Conservation (phyloP, 2,888 invertebrate species). For the Nomada hirtipes region DNA sequence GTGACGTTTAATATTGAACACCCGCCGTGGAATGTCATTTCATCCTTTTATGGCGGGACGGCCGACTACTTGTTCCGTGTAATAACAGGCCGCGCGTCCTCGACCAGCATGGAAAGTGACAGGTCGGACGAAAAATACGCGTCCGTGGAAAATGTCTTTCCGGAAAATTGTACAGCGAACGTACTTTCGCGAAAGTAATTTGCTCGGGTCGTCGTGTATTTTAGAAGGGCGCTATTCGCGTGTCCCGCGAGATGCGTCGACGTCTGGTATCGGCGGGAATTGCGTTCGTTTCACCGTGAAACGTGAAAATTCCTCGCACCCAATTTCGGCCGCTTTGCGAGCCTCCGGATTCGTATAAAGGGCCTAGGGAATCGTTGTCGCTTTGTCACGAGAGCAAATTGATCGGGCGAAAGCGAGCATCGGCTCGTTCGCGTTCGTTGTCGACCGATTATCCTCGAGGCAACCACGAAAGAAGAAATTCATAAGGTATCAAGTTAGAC, state of each 20-base stretch:
- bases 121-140: conserved; percentile 29
- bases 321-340: not conserved
- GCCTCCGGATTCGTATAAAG: conserved; percentile 2
- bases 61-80: conserved; percentile 26
- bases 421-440: not conserved
- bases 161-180: not conserved
- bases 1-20: conserved; percentile 49
- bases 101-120: conserved; percentile 29
- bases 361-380: not conserved
- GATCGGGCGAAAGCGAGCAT: too few species aligned
- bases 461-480: conserved; percentile 19
- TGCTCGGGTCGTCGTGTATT: conserved; percentile 15
- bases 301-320: conserved; percentile 1
- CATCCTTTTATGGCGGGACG: conserved; percentile 33
- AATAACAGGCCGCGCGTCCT: conserved; percentile 36
- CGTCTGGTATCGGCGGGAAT: not conserved
- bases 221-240: not conserved
- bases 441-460: not conserved
- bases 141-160: conserved; percentile 32
- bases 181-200: conserved; percentile 20
- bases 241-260: not conserved
- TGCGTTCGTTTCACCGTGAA: conserved; percentile 5
- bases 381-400: not conserved
- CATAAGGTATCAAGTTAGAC: conserved; percentile 20
- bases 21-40: conserved; percentile 30